A percentile compares a stretch with the other conserved stretches of the same genome.
These are phyloP conservation scores for Octodon degus DNA, from an alignment of 2,113 vertebrate species.

Conservation along the genomic window DNA sequence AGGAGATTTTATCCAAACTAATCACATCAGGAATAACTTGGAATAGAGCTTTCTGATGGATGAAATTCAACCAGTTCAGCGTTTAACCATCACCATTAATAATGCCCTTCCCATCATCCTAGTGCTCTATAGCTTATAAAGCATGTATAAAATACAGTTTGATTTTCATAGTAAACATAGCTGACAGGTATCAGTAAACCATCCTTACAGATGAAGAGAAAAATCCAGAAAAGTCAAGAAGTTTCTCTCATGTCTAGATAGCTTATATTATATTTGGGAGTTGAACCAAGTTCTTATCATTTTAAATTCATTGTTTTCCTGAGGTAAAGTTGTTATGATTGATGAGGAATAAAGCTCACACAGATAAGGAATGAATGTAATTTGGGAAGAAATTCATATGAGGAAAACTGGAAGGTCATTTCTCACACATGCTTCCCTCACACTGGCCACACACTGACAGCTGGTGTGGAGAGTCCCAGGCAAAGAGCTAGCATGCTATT, in stretches of 20 bases:
- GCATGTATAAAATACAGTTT: not conserved
- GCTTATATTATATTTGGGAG: not conserved
- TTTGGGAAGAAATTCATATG: not conserved
- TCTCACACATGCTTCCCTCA: not conserved
- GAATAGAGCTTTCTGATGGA: not conserved
- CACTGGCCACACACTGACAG: not conserved
- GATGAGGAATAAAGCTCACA: slow-evolving; percentile 10
- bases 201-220: not conserved
- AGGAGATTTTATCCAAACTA: not conserved
- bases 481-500: not conserved
- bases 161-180: not conserved
- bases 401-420: not conserved
- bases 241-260: not conserved
- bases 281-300: not conserved
- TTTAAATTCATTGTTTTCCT: not conserved
- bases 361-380: not conserved
- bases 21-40: not conserved
- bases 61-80: not conserved
- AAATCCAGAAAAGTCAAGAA: not conserved
- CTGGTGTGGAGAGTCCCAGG: no score
- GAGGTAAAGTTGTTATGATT: not conserved
- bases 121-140: not conserved
- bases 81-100: not conserved
- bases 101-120: not conserved
- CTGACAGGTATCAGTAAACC: not conserved